A percentile compares a stretch with the other conserved stretches of the same genome.
phyloP scores from a whole-genome alignment of 2,113 vertebrate genomes.

The Anarhynchus alexandrinus region DNA sequence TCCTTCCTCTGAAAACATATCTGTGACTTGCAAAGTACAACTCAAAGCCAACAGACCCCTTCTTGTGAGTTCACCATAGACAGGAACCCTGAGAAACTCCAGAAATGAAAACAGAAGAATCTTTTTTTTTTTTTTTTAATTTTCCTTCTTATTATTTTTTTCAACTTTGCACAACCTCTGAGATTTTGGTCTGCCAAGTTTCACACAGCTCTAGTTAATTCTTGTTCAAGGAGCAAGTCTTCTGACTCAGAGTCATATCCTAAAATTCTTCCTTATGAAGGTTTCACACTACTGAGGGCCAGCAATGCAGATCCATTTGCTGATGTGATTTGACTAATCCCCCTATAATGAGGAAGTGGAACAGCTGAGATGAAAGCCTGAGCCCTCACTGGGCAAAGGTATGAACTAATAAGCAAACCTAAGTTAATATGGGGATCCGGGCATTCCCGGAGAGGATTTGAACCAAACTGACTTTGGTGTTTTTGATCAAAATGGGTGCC shows the following conservation, averaged over 20 bases:
- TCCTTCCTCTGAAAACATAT: background rate
- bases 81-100: background rate
- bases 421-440: background rate
- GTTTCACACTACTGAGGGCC: background rate
- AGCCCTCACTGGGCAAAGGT: conserved; percentile 9
- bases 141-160: background rate
- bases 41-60: background rate
- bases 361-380: conserved; percentile 61
- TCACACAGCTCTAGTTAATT: background rate
- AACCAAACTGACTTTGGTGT: background rate
- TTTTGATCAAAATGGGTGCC: conserved; percentile 1
- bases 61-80: background rate
- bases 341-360: conserved; percentile 63
- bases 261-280: background rate
- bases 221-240: background rate
- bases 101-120: background rate
- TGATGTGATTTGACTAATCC: conserved; percentile 63
- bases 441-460: background rate
- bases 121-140: too few species aligned
- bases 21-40: background rate
- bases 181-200: background rate
- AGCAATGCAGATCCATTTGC: background rate
- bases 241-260: background rate
- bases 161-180: background rate
- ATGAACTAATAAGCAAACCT: conserved; percentile 45